Conservation (phyloP, 1,140 invertebrate species). For the Aradophagus sp. region DNA sequence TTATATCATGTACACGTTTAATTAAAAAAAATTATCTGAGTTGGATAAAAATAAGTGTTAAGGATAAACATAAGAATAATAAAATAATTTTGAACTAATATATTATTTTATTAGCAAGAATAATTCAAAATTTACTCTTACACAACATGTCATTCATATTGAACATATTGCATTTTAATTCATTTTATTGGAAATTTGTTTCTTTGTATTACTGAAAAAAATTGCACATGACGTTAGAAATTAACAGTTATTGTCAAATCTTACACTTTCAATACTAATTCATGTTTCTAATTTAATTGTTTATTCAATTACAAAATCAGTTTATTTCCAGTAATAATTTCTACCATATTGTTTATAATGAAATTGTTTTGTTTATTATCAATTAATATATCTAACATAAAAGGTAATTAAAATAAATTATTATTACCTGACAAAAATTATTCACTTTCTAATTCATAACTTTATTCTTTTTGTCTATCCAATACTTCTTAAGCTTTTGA, state of each 20-base stretch:
- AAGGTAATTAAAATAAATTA: conserved; percentile 14
- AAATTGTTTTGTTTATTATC: conserved; percentile 1
- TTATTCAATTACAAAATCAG: conserved; percentile 18
- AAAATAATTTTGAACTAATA: conserved; percentile 19
- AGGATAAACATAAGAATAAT: conserved; percentile 1
- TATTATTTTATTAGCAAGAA: conserved; percentile 45
- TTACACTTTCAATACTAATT: conserved; percentile 18
- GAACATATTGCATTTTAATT: conserved; percentile 22
- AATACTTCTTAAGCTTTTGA: neutral
- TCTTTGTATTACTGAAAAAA: conserved; percentile 19
- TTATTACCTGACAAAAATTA: conserved; percentile 7
- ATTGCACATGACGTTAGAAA: conserved; percentile 24
- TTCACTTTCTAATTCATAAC: too few relatives aligned
- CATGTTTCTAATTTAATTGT: conserved; percentile 7
- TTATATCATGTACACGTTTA: too few relatives aligned
- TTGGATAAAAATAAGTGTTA: neutral
- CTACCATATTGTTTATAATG: conserved; percentile 7
- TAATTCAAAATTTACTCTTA: conserved; percentile 36
- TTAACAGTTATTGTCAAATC: conserved; percentile 42
- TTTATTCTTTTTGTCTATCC: conserved; percentile 3
- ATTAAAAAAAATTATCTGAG: too few relatives aligned
- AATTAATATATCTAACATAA: conserved; percentile 8
- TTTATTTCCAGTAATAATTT: conserved; percentile 3
- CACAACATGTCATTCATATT: conserved; percentile 23
- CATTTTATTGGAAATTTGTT: conserved; percentile 3